Base-by-base conservation (phyloP, 1,140 invertebrate genomes). In the Arion vulgaris region DNA sequence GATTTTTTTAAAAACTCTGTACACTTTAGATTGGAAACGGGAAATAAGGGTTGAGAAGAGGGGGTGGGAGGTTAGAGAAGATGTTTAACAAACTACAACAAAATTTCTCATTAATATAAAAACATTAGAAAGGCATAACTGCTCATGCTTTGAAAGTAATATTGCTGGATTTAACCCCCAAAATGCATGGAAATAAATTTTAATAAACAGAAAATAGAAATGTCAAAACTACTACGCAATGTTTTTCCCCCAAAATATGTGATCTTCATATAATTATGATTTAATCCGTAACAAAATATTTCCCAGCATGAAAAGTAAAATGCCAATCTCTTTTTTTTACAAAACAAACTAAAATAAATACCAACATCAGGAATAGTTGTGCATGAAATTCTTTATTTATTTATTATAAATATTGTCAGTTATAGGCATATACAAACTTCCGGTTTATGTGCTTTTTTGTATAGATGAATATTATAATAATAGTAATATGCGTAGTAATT, bases 121-220 rank as follows among this genome's bases (percentile, higher is more conserved):
- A 57, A 57, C 53, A 57, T 57, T 57, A 57, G 41, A 69, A 72
- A 38, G 36, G 38, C 36, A 41, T 39, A 72, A 41, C 36, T 41
- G 36, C 41, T 45, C 71, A 72, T 72, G 71, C 36, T 41, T 72
- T 41, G 71, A 72, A 41, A 72, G 41, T 72, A 41, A 69, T 72
- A 38, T 1, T 72, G 71, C 71, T 72, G 71, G 38, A 41, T 72
- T 66, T 32, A 17, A n/a, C n/a, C n/a, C n/a, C n/a, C n/a, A 23
- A 19, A 57, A 57, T 5, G 5, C 23, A 57, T 57, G 7, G 2
- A 19, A 11, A 5, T 19, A 57, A 19, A n/a, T 57, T 71, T 36
- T 32, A 34, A 39, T 23, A 39, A 71, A 71, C 15, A 39, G 23
- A 71, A 45, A 72, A 5, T 1, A 41, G 19, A 72, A 72, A 72